These are phyloP conservation scores for Anneissia japonica DNA, from an alignment of 35 echinoderm and acorn worm species.

Conservation along the genomic window DNA sequence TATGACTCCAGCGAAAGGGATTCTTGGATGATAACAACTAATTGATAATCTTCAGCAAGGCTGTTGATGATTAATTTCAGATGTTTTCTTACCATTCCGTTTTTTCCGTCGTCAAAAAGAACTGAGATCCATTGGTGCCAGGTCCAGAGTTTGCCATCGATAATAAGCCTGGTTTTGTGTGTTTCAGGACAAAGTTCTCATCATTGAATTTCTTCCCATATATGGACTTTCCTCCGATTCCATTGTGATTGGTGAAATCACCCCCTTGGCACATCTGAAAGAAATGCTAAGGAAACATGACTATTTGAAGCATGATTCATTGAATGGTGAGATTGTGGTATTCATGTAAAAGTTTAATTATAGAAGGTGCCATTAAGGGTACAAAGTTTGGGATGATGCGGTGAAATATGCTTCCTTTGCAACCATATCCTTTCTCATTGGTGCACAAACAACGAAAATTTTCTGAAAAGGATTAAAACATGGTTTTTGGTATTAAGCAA, in stretches of 20 bases:
- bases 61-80: too few species aligned
- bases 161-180: constrained; percentile 79
- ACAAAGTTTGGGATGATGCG: constrained; percentile 96
- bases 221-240: constrained; percentile 94
- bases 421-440: constrained; percentile 90
- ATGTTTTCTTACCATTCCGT: constrained; percentile 85
- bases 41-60: too few species aligned
- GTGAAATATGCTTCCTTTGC: constrained; percentile 81
- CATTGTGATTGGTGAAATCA: constrained; percentile 98
- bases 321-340: too few species aligned
- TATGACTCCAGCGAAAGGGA: too few species aligned
- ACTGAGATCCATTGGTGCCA: constrained; percentile 92
- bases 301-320: too few species aligned
- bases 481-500: too few species aligned
- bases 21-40: too few species aligned
- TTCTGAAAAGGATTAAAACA: constrained; percentile 48
- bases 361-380: too few species aligned
- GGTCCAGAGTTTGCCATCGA: constrained; percentile 98
- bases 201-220: constrained; percentile 97
- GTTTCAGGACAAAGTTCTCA: constrained; percentile 94
- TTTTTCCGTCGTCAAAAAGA: constrained; percentile 93
- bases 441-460: constrained; percentile 94
- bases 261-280: constrained; percentile 94
- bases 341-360: too few species aligned
- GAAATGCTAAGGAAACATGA: not conserved